phyloP scores from a whole-genome alignment of 2,113 vertebrate genomes.

The Jacana jacana region DNA sequence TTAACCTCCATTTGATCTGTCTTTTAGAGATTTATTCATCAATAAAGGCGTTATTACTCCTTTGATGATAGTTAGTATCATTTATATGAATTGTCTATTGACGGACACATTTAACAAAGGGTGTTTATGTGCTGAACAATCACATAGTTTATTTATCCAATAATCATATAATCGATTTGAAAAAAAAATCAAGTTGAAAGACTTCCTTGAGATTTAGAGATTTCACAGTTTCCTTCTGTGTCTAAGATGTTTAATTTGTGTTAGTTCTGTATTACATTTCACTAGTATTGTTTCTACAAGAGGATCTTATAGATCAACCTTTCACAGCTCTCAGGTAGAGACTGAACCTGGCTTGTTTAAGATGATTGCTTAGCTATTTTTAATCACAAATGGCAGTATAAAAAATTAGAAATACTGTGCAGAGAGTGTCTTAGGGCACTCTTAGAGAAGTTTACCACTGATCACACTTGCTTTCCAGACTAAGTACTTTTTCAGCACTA shows the following conservation, averaged over 20 bases:
- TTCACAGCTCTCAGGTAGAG: constrained; percentile 27
- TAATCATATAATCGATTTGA: constrained; percentile 45
- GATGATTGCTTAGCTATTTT: background rate
- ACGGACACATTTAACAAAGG: constrained; percentile 64
- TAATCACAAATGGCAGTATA: background rate
- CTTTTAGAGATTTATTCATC: constrained; percentile 80
- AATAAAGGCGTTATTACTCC: constrained; percentile 76
- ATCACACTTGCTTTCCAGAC: background rate
- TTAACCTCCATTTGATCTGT: constrained; percentile 77
- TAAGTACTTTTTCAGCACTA: background rate
- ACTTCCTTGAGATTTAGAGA: constrained; percentile 51
- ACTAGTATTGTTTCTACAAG: background rate
- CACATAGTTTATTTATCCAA: constrained; percentile 70
- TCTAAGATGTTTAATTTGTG: constrained; percentile 41
- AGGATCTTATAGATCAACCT: constrained; percentile 7
- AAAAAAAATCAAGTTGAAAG: constrained; percentile 56
- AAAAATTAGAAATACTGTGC: background rate
- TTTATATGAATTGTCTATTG: constrained; percentile 73
- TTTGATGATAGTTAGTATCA: constrained; percentile 74
- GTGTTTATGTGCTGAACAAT: constrained; percentile 64
- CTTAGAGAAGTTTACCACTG: background rate
- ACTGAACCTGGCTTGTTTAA: background rate
- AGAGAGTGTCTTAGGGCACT: background rate
- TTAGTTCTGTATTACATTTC: constrained; percentile 45
- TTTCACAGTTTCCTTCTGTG: constrained; percentile 45